Conservation (phyloP, 2,113 vertebrate genomes). For the Chloropsis cyanopogon region DNA sequence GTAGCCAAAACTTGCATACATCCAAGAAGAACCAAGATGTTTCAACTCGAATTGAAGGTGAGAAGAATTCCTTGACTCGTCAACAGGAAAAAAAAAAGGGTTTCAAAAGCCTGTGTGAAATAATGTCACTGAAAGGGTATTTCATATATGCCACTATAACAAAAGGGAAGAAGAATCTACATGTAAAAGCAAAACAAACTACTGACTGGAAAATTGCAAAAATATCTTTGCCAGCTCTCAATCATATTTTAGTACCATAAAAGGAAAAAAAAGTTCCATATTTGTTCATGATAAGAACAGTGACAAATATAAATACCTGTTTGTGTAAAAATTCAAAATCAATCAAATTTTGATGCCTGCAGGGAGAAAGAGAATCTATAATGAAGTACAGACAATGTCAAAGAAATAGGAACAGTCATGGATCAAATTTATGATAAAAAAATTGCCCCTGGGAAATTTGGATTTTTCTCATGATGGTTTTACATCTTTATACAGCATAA, state of each 20-base stretch:
- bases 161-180: background rate
- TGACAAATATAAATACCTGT: conserved; percentile 22
- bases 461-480: background rate
- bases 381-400: background rate
- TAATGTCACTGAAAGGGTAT: background rate
- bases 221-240: background rate
- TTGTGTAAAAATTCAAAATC: conserved; percentile 48
- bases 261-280: background rate
- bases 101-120: background rate
- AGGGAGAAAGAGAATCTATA: background rate
- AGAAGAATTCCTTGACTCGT: background rate
- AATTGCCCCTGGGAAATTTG: background rate
- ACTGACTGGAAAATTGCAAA: conserved; percentile 10
- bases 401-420: conserved; percentile 6
- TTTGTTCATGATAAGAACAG: background rate
- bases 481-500: background rate
- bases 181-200: background rate
- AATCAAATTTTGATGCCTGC: conserved; percentile 7
- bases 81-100: background rate
- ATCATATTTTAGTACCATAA: background rate
- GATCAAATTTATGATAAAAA: conserved; percentile 7
- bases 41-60: background rate
- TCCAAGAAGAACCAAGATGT: background rate
- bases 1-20: background rate
- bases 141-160: background rate